A percentile compares a stretch with the other conserved stretches of the same genome.
Evolutionary conservation across 2,888 invertebrate genomes (phyloP).

Genomic region (Cremastinae sp.): DNA sequence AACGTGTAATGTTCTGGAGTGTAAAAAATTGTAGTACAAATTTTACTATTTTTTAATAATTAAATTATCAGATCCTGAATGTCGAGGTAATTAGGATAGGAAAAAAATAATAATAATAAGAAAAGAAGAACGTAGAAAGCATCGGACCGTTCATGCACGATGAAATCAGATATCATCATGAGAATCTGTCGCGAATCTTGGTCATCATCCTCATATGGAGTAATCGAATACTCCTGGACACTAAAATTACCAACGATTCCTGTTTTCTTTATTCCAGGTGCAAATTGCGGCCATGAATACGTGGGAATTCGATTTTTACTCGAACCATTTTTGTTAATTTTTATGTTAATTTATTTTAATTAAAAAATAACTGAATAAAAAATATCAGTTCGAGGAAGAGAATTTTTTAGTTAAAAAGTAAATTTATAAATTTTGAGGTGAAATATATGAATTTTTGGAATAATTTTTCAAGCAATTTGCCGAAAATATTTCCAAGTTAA

Average conservation of each 20-base stretch:
- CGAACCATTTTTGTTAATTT: neutral
- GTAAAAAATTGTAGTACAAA: too few species aligned
- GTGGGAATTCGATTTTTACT: slow-evolving; percentile 60
- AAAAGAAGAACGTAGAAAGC: slow-evolving; percentile 43
- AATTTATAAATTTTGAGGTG: too few species aligned
- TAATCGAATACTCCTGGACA: slow-evolving; percentile 63
- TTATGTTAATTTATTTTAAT: neutral
- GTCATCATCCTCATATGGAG: slow-evolving; percentile 41
- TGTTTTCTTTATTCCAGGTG: slow-evolving; percentile 23
- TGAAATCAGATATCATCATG: slow-evolving; percentile 35
- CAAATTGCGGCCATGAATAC: slow-evolving; percentile 58
- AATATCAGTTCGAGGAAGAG: too few species aligned
- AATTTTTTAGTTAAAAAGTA: too few species aligned
- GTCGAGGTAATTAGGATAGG: neutral
- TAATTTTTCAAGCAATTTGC: too few species aligned
- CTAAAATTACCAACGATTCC: slow-evolving; percentile 62
- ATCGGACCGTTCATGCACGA: slow-evolving; percentile 65
- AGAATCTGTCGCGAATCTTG: slow-evolving; percentile 50
- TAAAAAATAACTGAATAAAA: neutral
- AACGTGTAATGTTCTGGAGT: too few species aligned
- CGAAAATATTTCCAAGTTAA: too few species aligned
- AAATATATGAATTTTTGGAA: too few species aligned
- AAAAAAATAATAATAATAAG: too few species aligned
- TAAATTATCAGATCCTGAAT: neutral
- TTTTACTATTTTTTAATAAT: too few species aligned